A percentile compares a stretch with the other conserved stretches of the same genome.
Conservation (phyloP, 2,888 invertebrate genomes). For the Pemphredon lugubris region DNA sequence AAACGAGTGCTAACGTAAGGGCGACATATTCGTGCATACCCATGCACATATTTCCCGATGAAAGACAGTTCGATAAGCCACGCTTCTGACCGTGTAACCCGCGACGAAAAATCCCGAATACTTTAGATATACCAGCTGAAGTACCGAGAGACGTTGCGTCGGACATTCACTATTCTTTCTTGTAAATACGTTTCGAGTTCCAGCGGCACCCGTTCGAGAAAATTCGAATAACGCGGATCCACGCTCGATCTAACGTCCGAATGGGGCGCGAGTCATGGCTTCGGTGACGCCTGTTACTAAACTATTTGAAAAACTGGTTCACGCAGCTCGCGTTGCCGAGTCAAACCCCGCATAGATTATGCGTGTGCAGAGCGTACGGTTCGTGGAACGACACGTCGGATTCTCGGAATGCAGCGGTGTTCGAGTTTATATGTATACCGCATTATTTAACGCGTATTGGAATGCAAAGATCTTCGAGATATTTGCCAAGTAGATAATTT, state of each 20-base stretch:
- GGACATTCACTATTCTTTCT: too few relatives aligned
- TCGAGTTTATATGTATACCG: too few relatives aligned
- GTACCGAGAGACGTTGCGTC: too few relatives aligned
- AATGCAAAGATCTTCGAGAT: too few relatives aligned
- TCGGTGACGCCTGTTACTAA: conserved; percentile 35
- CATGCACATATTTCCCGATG: conserved; percentile 4
- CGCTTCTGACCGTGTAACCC: conserved; percentile 1
- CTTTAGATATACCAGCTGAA: neutral
- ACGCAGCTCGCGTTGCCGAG: conserved; percentile 18
- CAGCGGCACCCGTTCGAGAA: conserved; percentile 11
- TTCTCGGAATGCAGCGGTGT: conserved; percentile 2
- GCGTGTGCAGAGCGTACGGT: neutral
- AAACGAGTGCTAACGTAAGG: conserved; percentile 22
- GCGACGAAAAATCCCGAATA: conserved; percentile 4
- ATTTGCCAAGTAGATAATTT: too few relatives aligned
- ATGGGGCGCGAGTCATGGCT: conserved; percentile 34
- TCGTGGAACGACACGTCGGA: neutral
- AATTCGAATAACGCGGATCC: conserved; percentile 45
- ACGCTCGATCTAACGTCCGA: conserved; percentile 33
- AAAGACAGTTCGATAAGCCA: conserved; percentile 4
- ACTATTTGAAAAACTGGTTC: conserved; percentile 60
- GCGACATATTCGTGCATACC: conserved; percentile 21
- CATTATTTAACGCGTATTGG: too few relatives aligned
- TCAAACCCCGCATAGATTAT: conserved; percentile 30
- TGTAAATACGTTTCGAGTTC: neutral